Evolutionary conservation across 2,888 invertebrate genomes (phyloP), one percentile per base, ranked within the genome.

Genomic region (Amblyjoppa fuscipennis): DNA sequence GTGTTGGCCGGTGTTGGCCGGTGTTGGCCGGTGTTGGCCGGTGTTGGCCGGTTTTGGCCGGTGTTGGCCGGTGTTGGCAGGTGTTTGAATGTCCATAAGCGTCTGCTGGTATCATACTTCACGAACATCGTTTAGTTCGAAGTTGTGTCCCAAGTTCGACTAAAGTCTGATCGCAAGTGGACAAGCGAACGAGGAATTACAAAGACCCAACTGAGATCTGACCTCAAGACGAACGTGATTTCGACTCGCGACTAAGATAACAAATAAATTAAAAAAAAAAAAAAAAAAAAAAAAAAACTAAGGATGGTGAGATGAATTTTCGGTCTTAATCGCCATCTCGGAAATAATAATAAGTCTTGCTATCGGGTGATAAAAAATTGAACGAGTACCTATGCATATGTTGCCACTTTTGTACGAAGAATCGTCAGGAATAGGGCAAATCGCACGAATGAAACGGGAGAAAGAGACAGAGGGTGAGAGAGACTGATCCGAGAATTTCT

Each of bases 401-500:
- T 59, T 0, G 28, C 28, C 28, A 20, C 28, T 59, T 20, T 73
- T 73, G 28, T 16, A 13, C 49, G 31, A 51, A 64, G 45, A 61
- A 64, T 2, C 41, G 51, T 49, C 79, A 75, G 9, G 76, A 66
- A 53, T 11, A 83, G 80, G 81, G 82, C 80, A 74, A 87, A 86
- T 79, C 84, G 90, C 90, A 90, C 92, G 90, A 91, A 90, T 88
- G 81, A 89, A 45, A 13, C 45, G 45, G 3, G 45, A 13, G 45
- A 45, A 45, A 3, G 45, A 13, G 45, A 13, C 45, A 0, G 13
- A 88, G 90, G 89, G 89, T 88, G 88, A 85, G 79, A 82, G 73
- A 78, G 84, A 77, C 90, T 90, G 90, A 92, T 92, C 93, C 90
- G 92, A 91, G 90, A 91, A 92, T 93, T 92, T 93, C 91, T 91